phyloP scores from a whole-genome alignment of 2,888 invertebrate species.

The Pammene aurita region DNA sequence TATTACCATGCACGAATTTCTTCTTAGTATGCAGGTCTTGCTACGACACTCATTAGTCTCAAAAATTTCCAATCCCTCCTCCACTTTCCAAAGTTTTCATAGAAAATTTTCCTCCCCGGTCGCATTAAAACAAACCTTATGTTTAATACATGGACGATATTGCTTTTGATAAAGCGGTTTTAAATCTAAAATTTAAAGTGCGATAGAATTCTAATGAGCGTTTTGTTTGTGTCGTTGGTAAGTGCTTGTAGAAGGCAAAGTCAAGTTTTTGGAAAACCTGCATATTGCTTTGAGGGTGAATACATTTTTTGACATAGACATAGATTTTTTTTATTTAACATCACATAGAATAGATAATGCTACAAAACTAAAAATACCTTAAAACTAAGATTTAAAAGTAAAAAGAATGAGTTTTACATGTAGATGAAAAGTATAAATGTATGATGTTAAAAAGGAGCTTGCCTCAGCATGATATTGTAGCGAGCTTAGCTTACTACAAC shows the following conservation, averaged over 20 bases:
- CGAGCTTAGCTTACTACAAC: too few species aligned
- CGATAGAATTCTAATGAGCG: constrained; percentile 78
- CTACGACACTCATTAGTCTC: constrained; percentile 80
- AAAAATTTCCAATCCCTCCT: constrained; percentile 74
- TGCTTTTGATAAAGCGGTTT: constrained; percentile 82
- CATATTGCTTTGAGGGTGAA: too few species aligned
- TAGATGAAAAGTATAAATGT: too few species aligned
- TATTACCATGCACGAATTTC: constrained; percentile 75
- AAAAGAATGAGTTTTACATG: too few species aligned
- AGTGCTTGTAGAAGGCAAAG: neutral
- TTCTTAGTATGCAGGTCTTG: constrained; percentile 77
- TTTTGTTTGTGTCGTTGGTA: constrained; percentile 69
- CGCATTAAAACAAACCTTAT: constrained; percentile 76
- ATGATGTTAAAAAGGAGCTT: too few species aligned
- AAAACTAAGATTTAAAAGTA: too few species aligned
- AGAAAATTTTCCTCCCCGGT: constrained; percentile 65
- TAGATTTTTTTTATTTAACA: too few species aligned
- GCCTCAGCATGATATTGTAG: too few species aligned
- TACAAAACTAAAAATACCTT: too few species aligned
- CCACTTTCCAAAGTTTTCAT: constrained; percentile 64
- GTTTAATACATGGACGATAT: constrained; percentile 81
- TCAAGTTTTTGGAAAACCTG: too few species aligned
- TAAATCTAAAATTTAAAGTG: constrained; percentile 81
- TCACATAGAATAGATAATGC: too few species aligned
- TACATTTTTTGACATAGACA: too few species aligned